Percentiles rank a stretch among this genome's conserved stretches.
Evolutionary conservation across 2,888 invertebrate genomes (phyloP).

Genomic region (Agrotis ipsilon): DNA sequence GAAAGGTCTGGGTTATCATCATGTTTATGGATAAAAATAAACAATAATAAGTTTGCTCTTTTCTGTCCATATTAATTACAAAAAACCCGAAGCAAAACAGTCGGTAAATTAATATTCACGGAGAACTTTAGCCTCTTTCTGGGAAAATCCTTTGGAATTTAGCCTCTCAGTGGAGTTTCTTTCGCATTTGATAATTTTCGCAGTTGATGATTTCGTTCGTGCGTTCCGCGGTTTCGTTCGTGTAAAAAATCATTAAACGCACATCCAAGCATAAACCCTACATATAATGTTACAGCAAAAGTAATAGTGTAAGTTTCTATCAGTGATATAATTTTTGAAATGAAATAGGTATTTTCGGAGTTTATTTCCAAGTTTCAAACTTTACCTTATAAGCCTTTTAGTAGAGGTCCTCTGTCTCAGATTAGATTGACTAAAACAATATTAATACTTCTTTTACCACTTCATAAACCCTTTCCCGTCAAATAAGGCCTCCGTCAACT

Average conservation of each 20-base stretch:
- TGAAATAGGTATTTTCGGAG: too few species aligned
- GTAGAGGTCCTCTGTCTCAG: background rate
- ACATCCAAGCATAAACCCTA: too few species aligned
- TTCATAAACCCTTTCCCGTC: background rate
- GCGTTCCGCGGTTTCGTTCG: too few species aligned
- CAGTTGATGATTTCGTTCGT: too few species aligned
- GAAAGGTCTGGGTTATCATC: conserved; percentile 69
- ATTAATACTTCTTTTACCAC: conserved; percentile 1
- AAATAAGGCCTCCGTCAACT: background rate
- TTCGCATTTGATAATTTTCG: background rate
- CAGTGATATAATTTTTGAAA: too few species aligned
- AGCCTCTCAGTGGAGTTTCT: background rate
- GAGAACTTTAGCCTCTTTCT: conserved; percentile 3
- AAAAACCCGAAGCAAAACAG: background rate
- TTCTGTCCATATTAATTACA: background rate
- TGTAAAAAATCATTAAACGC: too few species aligned
- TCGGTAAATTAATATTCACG: conserved; percentile 5
- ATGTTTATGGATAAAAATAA: conserved; percentile 19
- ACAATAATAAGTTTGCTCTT: conserved; percentile 21
- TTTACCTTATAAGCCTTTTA: too few species aligned
- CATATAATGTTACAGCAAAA: too few species aligned
- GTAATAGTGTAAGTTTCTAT: too few species aligned
- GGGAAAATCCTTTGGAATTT: background rate
- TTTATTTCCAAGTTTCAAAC: background rate
- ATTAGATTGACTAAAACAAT: conserved; percentile 8